These are phyloP conservation scores for Rhagium mordax DNA, from an alignment of 2,888 invertebrate species.

Conservation along the genomic window DNA sequence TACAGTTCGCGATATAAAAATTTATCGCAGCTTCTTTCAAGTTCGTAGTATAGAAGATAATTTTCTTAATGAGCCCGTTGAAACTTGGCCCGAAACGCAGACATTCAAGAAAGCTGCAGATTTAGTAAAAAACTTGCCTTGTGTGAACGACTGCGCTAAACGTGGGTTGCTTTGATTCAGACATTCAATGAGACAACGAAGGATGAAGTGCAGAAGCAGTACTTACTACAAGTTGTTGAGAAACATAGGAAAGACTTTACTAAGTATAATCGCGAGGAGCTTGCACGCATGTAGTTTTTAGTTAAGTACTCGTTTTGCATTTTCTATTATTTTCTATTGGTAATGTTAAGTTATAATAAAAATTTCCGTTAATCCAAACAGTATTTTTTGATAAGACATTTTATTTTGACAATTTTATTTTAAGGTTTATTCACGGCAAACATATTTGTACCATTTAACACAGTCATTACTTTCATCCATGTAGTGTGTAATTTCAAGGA, in stretches of 20 bases:
- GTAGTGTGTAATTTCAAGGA: conserved; percentile 1
- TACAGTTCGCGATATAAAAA: background rate
- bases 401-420: background rate
- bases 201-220: background rate
- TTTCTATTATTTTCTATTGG: conserved; percentile 5
- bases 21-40: background rate
- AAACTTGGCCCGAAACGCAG: background rate
- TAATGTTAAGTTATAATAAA: background rate
- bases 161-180: too few relatives aligned
- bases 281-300: background rate
- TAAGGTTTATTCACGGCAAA: background rate
- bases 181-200: background rate
- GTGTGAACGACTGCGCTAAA: too few relatives aligned
- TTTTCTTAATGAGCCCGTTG: background rate
- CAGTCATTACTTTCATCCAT: conserved; percentile 2
- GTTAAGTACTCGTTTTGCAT: background rate
- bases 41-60: background rate
- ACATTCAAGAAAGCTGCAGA: too few relatives aligned
- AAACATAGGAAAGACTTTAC: background rate
- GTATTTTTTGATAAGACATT: background rate
- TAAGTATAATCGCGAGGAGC: background rate
- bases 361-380: background rate
- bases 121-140: too few relatives aligned
- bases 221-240: background rate
- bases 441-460: too few relatives aligned